Evolutionary conservation across 2,888 invertebrate genomes (phyloP), one percentile per base, ranked within the genome.

Genomic region (Uloborus plumipes): DNA sequence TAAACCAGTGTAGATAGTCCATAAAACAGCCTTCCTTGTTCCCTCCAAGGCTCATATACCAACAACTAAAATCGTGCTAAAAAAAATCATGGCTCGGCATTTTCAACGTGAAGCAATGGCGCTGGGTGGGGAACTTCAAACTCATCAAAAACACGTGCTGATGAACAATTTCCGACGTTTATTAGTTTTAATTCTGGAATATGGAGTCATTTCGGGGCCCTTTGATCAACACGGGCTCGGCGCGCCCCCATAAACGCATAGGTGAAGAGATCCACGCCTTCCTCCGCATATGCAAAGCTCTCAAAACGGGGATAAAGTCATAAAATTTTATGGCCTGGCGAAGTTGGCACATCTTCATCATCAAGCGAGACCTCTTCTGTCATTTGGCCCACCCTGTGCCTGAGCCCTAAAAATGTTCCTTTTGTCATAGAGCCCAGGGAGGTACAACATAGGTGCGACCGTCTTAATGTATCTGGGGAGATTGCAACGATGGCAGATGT

Each of bases 61-160:
- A 39, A 39, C 39, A 39, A 39, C 39, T 39, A 39, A 39, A 39
- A 39, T 39, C 39, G 9, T 39, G 9, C 7, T 39, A 39, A 39
- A 39, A 31, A 31, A 39, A 39, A 39, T 39, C 39, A 39, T 39
- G 39, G 39, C 39, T 39, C 39, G 39, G 39, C 39, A 39, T 39
- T 39, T 39, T 39, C 39, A 39, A 39, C 39, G 39, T 39, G 39
- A 39, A 39, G 39, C 39, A 39, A 39, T 39, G 39, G 22, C 20
- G 31, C 61, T 39, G 39, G 31, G 55, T 51, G 61, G 58, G 55
- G 49, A 31, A 72, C 66, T 66, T 61, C 72, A 51, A 64, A 72
- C 74, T 81, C 80, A 81, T 81, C 74, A 81, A 81, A 81, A 81
- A 81, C 74, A 74, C 74, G 73, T 70, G 80, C 74, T 74, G 80